phyloP scores from a whole-genome alignment of 2,888 invertebrate genomes.

The Nymphalis urticae region DNA sequence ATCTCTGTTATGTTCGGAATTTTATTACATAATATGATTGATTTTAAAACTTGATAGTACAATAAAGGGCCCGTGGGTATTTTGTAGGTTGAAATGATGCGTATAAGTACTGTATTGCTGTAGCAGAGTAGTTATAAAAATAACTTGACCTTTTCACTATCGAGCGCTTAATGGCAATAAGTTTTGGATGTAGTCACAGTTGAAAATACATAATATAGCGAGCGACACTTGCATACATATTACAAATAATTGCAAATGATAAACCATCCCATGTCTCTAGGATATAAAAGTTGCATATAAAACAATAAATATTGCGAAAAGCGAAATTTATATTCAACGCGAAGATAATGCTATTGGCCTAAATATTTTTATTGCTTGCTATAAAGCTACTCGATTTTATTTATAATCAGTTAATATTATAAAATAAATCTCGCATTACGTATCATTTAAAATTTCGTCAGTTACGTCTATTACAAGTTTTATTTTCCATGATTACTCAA shows the following conservation, averaged over 20 bases:
- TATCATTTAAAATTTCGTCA: no score
- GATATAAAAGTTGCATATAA: not conserved
- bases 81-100: not conserved
- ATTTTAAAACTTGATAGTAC: not conserved
- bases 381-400: constrained; percentile 1
- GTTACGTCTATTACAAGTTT: no score
- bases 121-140: not conserved
- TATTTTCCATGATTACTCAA: no score
- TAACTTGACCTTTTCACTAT: not conserved
- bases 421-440: no score
- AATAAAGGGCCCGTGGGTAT: not conserved
- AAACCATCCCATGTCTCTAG: not conserved
- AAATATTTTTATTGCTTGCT: not conserved
- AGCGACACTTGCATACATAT: not conserved
- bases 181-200: not conserved
- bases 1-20: not conserved
- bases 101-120: not conserved
- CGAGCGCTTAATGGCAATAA: not conserved
- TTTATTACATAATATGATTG: not conserved
- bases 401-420: no score
- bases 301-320: not conserved
- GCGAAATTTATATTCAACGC: constrained; percentile 5
- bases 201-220: not conserved
- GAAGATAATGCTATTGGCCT: constrained; percentile 2
- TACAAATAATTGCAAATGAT: not conserved